These are phyloP conservation scores for Lophura nycthemera DNA, from an alignment of 2,113 vertebrate species.

Conservation along the genomic window DNA sequence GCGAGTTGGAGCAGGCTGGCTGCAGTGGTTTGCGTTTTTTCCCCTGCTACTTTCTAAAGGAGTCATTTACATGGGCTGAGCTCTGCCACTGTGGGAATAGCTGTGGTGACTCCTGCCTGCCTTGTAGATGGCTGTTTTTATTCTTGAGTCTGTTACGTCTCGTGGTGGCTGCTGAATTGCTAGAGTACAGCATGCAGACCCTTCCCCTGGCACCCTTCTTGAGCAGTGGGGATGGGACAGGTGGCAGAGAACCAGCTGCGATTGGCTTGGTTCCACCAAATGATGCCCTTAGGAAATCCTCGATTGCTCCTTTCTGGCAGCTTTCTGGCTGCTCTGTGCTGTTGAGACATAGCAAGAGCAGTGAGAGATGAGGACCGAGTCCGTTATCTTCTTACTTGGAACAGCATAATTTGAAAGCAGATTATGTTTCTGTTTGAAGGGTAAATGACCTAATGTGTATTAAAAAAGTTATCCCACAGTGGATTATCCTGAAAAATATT, in stretches of 20 bases:
- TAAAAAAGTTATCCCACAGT: conserved; percentile 29
- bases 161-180: background rate
- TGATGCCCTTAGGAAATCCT: conserved; percentile 10
- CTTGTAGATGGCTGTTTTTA: background rate
- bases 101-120: fast-evolving
- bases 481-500: conserved; percentile 51
- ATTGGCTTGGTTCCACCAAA: conserved; percentile 5
- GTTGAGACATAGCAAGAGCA: conserved; percentile 42
- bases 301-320: background rate
- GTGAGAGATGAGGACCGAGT: conserved; percentile 40
- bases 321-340: conserved; percentile 28
- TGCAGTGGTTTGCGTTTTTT: background rate
- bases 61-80: background rate
- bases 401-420: conserved; percentile 54
- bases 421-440: conserved; percentile 66
- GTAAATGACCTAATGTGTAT: conserved; percentile 58
- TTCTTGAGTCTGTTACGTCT: background rate
- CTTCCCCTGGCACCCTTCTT: background rate
- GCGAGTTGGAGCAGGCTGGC: background rate
- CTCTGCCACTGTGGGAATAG: background rate
- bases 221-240: background rate
- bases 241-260: background rate
- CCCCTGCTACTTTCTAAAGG: background rate
- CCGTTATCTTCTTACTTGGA: conserved; percentile 56
- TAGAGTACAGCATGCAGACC: fast-evolving